Conservation (phyloP, 2,113 vertebrate species). For the Scolopax mira region DNA sequence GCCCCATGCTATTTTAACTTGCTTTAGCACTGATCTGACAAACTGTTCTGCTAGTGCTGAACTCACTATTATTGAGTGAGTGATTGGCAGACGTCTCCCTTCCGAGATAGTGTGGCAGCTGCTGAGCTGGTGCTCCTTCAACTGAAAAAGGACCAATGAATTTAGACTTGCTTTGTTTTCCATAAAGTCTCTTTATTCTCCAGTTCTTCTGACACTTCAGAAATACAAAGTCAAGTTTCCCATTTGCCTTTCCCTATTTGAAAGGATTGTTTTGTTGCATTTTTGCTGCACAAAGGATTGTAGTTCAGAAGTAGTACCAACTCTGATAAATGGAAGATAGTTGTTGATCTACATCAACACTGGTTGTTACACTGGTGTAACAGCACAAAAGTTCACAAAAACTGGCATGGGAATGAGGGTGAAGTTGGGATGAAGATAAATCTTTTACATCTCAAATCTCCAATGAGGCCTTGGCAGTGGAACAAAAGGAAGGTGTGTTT, state of each 20-base stretch:
- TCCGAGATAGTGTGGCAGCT: neutral
- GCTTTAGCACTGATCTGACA: neutral
- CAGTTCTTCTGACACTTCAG: neutral
- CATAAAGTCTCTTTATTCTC: neutral
- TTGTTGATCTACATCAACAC: neutral
- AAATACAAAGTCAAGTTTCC: neutral
- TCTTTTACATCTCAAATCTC: neutral
- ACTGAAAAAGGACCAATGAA: neutral
- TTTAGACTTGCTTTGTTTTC: neutral
- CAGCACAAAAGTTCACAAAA: neutral
- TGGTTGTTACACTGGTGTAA: neutral
- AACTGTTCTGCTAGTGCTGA: neutral
- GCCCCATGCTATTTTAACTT: neutral
- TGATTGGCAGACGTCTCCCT: neutral
- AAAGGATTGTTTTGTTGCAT: neutral
- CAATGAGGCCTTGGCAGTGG: neutral
- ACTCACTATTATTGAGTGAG: neutral
- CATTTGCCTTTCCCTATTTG: neutral
- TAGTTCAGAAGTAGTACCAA: neutral
- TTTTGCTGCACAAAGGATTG: neutral
- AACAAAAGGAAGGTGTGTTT: neutral
- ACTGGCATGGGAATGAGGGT: neutral
- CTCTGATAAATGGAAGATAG: neutral
- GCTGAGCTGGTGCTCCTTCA: neutral
- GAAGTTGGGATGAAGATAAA: neutral